Evolutionary conservation across 2,113 vertebrate species (phyloP), one percentile per base, ranked within the genome.

Genomic region (Pseudorectes ferrugineus): DNA sequence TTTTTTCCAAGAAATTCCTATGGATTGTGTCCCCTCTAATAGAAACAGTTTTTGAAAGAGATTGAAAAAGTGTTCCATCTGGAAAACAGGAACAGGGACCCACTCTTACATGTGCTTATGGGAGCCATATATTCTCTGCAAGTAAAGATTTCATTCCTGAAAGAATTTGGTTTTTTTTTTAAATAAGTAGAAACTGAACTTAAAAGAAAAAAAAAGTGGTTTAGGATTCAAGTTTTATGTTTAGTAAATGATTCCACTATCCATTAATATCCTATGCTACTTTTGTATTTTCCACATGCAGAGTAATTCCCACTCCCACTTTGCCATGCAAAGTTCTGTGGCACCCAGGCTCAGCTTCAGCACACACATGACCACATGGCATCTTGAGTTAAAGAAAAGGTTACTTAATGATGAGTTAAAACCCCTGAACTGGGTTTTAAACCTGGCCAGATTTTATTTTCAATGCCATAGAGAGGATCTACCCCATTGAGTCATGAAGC

Each of bases 401-500:
- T 80, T 58, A 68, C 8, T 72, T 93, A 86, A 40, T 79, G 55
- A 85, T 33, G 55, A 95, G 13, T 57, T 75, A 67, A 94, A 93
- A 57, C 63, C 68, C 21, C 54, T 23, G 71, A 95, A 89, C 84
- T 63, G 71, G 79, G 94, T 97, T 97, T 96, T 91, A 97, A 97
- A 96, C 89, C 93, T 91, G 95, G 89, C 45, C 87, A 89, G 84
- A 95, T 97, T 97, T 97, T 95, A 92, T 86, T 95, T 97, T 97
- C 89, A 62, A 57, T 91, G 33, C 78, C 82, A 87, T 29, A 43
- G 14, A 94, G 76, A 96, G 49, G 73, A 97, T 93, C 93, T 96
- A 94, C 91, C 93, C 95, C 95, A 92, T 71, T 96, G 97, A 97
- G 95, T 97, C 97, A 97, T 36, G 54, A 81, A 92, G 95, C 94